These are phyloP conservation scores for Ptilonorhynchus violaceus DNA, from an alignment of 2,113 vertebrate species.

Conservation along the genomic window DNA sequence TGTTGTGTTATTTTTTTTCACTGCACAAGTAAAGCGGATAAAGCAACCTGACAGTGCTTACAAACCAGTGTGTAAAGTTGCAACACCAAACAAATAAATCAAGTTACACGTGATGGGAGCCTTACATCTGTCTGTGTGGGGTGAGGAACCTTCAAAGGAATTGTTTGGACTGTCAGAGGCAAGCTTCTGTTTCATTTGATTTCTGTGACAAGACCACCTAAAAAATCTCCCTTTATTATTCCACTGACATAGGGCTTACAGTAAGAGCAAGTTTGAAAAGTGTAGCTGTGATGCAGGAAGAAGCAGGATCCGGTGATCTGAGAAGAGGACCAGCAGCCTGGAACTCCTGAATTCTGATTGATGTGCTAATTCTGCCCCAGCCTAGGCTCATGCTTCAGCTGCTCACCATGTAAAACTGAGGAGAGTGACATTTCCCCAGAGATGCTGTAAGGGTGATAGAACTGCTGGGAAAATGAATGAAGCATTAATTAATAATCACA, in stretches of 20 bases:
- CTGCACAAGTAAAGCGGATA: neutral
- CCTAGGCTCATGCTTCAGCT: neutral
- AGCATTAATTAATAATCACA: slow-evolving; percentile 13
- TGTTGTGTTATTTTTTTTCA: neutral
- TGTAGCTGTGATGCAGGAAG: neutral
- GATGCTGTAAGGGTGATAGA: neutral
- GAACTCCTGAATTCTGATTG: neutral
- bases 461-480: neutral
- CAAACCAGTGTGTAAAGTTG: neutral
- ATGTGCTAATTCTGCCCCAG: neutral
- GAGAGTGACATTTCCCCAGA: neutral
- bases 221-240: neutral
- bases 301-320: neutral
- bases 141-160: neutral
- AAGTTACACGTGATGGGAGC: neutral
- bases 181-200: neutral
- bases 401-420: neutral
- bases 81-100: neutral
- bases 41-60: neutral
- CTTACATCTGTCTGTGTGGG: neutral
- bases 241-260: neutral
- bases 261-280: neutral
- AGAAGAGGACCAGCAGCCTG: neutral
- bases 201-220: neutral
- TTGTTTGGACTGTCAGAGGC: neutral